phyloP scores from a whole-genome alignment of 2,888 invertebrate genomes.

The Epirrhoe alternata region DNA sequence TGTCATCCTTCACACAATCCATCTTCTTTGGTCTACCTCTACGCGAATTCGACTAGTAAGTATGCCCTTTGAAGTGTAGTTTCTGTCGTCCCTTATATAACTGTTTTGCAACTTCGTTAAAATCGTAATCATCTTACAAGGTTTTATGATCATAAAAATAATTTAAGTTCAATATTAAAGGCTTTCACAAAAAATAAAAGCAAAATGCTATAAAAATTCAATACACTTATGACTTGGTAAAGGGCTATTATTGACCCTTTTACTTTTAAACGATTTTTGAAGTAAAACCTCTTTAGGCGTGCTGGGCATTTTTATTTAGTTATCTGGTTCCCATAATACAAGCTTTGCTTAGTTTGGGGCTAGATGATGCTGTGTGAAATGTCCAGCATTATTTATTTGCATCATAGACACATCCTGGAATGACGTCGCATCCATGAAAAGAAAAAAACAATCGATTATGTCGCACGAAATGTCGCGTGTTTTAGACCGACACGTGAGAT shows the following conservation, averaged over 20 bases:
- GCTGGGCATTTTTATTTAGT: too few relatives aligned
- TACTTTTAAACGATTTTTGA: not conserved
- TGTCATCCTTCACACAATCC: too few relatives aligned
- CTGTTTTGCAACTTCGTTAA: not conserved
- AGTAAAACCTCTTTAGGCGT: too few relatives aligned
- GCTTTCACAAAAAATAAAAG: not conserved
- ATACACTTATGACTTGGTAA: not conserved
- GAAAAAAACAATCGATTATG: not conserved
- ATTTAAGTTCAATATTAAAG: not conserved
- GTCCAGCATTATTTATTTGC: too few relatives aligned
- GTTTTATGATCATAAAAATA: not conserved
- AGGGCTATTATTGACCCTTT: not conserved
- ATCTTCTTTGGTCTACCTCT: too few relatives aligned
- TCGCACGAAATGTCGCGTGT: not conserved
- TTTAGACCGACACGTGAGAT: not conserved
- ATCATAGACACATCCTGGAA: not conserved
- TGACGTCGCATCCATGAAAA: not conserved
- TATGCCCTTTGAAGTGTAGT: not conserved
- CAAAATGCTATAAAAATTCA: not conserved
- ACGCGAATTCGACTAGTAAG: too few relatives aligned
- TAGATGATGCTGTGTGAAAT: too few relatives aligned
- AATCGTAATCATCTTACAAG: not conserved
- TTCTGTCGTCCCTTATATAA: not conserved
- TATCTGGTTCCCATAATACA: too few relatives aligned
- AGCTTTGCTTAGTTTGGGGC: too few relatives aligned